Evolutionary conservation across 2,113 vertebrate species (phyloP), one percentile per base, ranked within the genome.

Genomic region (Perca schrenkii): DNA sequence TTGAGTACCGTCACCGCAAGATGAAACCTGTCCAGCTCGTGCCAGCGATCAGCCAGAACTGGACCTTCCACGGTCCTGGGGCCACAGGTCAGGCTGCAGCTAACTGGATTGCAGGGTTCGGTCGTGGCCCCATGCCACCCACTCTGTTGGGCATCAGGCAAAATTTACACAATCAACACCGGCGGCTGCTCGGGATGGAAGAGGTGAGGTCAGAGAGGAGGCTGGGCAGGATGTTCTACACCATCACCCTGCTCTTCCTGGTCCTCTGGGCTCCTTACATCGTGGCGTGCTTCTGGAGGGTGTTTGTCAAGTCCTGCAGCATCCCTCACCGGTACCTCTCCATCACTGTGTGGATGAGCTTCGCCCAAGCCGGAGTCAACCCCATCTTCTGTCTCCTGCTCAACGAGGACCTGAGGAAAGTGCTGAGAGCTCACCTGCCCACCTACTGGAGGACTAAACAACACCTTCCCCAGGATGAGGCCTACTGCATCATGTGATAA

Each of bases 221-320:
- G 92, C 94, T 98, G 89, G 97, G 97, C 91, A 95, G 97, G 94
- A 98, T 98, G 97, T 98, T 98, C 95, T 98, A 98, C 85, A 96
- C 97, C 77, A 97, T 98, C 94, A 98, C 97, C 80, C 92, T 98
- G 93, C 96, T 97, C 90, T 98, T 98, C 93, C 91, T 98, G 93
- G 96, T 98, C 86, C 97, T 98, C 79, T 98, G 97, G 97, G 97
- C 97, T 63, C 97, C 97, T 6, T 98, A 98, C 93, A 98, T 98
- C 0, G 96, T 98, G 92, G 97, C 97, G 62, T 98, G 97, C 92
- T 98, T 97, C 94, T 98, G 97, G 97, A 96, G 97, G 90, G 97
- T 98, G 57, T 98, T 98, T 83, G 97, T 98, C 85, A 97, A 97
- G 92, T 97, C 96, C 84, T 97, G 96, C 76, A 93, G 95, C 70